Percentiles rank a stretch among this genome's conserved stretches.
Evolutionary conservation across 2,113 vertebrate species (phyloP).

Genomic region (Nycticebus coucang): DNA sequence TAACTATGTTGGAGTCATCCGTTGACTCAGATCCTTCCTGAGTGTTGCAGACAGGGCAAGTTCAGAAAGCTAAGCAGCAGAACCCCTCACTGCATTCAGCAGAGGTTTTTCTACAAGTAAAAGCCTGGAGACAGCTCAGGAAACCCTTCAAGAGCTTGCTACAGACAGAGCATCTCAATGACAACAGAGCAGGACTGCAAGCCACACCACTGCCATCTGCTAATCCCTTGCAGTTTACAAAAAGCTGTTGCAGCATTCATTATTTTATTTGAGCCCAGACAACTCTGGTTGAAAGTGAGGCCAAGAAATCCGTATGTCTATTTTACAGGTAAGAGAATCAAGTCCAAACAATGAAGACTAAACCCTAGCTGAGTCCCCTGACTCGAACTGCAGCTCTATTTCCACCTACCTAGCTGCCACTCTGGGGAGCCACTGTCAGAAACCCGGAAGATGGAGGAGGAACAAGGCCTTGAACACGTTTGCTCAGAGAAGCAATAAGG

Average conservation of each 20-base stretch:
- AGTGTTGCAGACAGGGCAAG: conserved; percentile 31
- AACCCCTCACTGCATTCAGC: neutral
- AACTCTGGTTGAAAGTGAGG: neutral
- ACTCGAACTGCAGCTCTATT: neutral
- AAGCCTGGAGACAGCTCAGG: neutral
- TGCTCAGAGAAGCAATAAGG: conserved; percentile 14
- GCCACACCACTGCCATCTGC: neutral
- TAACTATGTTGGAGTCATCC: conserved; percentile 63
- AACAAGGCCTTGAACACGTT: neutral
- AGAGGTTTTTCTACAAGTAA: neutral
- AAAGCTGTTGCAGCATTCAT: neutral
- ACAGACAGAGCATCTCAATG: neutral
- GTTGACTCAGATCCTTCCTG: conserved; percentile 72
- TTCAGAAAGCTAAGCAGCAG: neutral
- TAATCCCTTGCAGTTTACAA: neutral
- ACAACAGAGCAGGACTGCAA: neutral
- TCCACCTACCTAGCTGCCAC: neutral
- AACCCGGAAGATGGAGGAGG: neutral
- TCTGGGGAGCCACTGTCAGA: neutral
- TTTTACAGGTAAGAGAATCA: conserved; percentile 9
- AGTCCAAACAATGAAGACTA: neutral
- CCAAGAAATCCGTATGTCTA: neutral
- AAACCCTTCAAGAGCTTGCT: neutral
- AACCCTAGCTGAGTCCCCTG: neutral
- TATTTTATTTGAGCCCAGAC: neutral